Evolutionary conservation across 2,113 vertebrate species (phyloP).

Genomic region (Pseudonaja textilis): DNA sequence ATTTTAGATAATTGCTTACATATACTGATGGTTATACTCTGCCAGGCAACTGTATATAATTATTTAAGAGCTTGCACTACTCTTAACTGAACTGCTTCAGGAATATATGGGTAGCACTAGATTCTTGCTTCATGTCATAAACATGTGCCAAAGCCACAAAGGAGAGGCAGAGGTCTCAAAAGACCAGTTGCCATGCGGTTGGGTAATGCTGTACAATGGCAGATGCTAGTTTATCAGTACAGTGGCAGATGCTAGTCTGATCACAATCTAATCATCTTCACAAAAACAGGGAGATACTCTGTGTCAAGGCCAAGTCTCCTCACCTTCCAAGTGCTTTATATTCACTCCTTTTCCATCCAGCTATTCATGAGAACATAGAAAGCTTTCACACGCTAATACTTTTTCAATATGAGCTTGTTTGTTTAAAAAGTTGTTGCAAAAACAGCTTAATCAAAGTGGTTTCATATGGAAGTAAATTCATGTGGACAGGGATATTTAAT

Average conservation of each 20-base stretch:
- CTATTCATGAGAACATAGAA: neutral
- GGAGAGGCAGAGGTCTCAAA: neutral
- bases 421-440: neutral
- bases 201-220: neutral
- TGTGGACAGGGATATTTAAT: neutral
- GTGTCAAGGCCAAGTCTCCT: neutral
- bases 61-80: neutral
- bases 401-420: neutral
- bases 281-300: neutral
- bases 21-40: neutral
- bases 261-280: neutral
- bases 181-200: neutral
- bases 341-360: neutral
- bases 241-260: neutral
- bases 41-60: neutral
- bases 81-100: neutral
- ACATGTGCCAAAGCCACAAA: neutral
- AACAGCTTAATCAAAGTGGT: neutral
- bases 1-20: neutral
- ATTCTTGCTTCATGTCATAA: neutral
- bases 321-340: neutral
- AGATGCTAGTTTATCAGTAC: neutral
- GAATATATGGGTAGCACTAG: neutral
- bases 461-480: neutral
- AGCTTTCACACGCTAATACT: neutral